phyloP scores from a whole-genome alignment of 2,113 vertebrate species.

The Alethe diademata region DNA sequence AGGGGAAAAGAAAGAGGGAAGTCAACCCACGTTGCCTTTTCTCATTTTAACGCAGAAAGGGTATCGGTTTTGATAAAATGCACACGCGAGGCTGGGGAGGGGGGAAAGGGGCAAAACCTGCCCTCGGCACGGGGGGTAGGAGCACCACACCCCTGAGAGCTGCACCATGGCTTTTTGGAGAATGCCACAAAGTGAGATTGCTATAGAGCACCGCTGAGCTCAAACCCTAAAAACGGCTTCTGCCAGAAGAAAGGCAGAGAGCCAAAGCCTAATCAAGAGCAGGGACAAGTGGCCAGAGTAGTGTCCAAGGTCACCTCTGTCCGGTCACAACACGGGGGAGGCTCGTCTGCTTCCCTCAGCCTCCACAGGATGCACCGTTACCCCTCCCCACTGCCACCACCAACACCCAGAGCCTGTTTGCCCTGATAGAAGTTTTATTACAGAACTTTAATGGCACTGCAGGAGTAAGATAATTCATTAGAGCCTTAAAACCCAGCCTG shows the following conservation, averaged over 20 bases:
- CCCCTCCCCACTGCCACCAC: background rate
- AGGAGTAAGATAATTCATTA: constrained; percentile 71
- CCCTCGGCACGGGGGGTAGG: accelerated
- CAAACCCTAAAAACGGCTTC: background rate
- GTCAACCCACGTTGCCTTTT: background rate
- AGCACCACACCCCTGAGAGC: background rate
- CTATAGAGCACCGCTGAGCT: background rate
- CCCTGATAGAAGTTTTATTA: constrained; percentile 80
- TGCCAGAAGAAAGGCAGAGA: background rate
- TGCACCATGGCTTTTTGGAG: accelerated
- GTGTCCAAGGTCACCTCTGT: background rate
- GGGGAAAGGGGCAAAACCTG: too few species aligned
- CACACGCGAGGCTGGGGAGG: background rate
- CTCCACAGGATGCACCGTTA: background rate
- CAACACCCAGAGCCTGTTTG: constrained; percentile 22
- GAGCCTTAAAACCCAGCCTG: constrained; percentile 74
- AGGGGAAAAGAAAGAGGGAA: constrained; percentile 59
- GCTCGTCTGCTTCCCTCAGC: accelerated
- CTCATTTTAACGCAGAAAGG: background rate
- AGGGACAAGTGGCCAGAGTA: background rate
- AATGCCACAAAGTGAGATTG: accelerated
- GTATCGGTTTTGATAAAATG: background rate
- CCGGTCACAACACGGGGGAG: background rate
- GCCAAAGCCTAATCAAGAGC: background rate
- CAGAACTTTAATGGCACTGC: constrained; percentile 74